These are phyloP conservation scores for Myotis brandtii DNA, from an alignment of 2,113 vertebrate genomes.

Conservation along the genomic window DNA sequence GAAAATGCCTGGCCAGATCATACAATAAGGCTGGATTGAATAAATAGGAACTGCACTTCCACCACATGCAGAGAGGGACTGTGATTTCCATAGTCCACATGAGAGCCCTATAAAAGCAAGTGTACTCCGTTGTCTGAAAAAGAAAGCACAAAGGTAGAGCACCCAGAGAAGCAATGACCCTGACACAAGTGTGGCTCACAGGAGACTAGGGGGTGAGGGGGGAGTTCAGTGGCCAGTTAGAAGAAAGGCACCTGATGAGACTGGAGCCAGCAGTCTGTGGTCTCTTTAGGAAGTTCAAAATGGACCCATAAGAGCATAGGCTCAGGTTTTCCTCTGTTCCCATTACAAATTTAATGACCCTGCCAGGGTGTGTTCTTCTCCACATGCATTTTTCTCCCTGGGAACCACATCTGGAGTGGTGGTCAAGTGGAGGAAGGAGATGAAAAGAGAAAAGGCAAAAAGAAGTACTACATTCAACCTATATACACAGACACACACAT, in stretches of 20 bases:
- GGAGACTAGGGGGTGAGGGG: background rate
- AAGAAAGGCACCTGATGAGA: background rate
- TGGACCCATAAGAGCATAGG: background rate
- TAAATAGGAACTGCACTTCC: background rate
- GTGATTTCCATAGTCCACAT: background rate
- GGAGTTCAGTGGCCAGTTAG: background rate
- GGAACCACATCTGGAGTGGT: background rate
- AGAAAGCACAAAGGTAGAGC: background rate
- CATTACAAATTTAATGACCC: background rate
- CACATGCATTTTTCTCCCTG: background rate
- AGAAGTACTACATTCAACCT: background rate
- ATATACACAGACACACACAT: background rate
- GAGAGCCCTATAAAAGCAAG: background rate
- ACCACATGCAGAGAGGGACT: background rate
- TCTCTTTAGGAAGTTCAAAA: background rate
- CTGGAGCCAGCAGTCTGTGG: background rate
- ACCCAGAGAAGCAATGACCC: background rate
- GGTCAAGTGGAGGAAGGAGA: background rate
- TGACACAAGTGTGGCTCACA: background rate
- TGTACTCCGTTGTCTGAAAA: background rate
- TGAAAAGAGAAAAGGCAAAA: background rate
- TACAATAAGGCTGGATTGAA: background rate
- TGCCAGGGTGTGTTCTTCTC: background rate
- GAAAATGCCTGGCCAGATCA: background rate
- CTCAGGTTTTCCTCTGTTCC: background rate